Percentiles rank a stretch among this genome's conserved stretches.
Evolutionary conservation across 2,113 vertebrate genomes (phyloP).

Genomic region (Malurus melanocephalus): DNA sequence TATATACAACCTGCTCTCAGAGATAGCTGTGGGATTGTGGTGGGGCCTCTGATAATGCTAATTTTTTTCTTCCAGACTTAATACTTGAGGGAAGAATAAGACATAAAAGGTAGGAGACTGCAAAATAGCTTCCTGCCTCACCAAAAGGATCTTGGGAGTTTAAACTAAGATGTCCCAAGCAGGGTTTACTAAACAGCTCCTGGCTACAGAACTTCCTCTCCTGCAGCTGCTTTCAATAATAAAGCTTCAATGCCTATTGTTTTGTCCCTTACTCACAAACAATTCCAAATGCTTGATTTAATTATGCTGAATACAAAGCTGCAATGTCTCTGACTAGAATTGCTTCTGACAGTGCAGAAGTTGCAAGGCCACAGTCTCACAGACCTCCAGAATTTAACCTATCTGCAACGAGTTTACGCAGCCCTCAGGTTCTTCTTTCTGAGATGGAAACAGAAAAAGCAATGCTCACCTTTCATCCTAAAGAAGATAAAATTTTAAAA

Average conservation of each 20-base stretch:
- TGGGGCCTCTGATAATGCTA: not conserved
- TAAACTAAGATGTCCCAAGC: not conserved
- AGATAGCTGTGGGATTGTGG: not conserved
- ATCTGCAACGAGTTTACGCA: not conserved
- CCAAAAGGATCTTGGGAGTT: constrained; percentile 2
- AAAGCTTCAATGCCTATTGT: constrained; percentile 48
- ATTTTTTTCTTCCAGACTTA: not conserved
- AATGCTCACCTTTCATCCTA: not conserved
- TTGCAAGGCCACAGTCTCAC: not conserved
- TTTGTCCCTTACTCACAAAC: constrained; percentile 3
- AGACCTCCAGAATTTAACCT: not conserved
- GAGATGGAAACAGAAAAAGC: not conserved
- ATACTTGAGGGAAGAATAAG: not conserved
- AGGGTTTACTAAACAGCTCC: not conserved
- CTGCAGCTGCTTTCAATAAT: constrained; percentile 52
- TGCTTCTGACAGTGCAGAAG: not conserved
- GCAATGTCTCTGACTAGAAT: not conserved
- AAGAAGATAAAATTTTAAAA: not conserved
- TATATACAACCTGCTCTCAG: not conserved
- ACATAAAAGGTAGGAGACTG: not conserved
- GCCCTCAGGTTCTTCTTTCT: not conserved
- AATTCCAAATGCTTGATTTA: constrained; percentile 29
- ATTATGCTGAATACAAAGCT: constrained; percentile 30
- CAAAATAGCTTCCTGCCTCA: not conserved
- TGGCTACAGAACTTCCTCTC: constrained; percentile 7